These are phyloP conservation scores for Anthonomus grandis DNA, from an alignment of 1,140 invertebrate genomes.

Conservation along the genomic window DNA sequence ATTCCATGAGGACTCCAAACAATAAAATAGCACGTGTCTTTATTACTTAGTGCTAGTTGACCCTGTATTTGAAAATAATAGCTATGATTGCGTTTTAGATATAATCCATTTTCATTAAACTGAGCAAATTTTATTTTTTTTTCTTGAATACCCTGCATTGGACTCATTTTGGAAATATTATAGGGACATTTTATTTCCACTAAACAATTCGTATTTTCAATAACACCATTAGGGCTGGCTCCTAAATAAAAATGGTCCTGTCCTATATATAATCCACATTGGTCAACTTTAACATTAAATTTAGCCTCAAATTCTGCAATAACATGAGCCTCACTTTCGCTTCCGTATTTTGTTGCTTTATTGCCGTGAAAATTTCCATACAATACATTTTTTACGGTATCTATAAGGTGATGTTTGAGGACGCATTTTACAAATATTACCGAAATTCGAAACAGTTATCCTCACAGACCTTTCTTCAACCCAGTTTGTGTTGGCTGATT, in stretches of 20 bases:
- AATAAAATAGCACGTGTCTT: background rate
- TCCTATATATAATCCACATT: conserved; percentile 2
- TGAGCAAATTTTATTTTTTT: conserved; percentile 1
- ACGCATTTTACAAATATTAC: no score
- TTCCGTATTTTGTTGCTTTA: no score
- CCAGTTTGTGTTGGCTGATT: background rate
- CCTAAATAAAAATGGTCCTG: background rate
- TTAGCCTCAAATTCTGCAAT: background rate
- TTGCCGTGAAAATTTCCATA: no score
- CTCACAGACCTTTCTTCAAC: background rate
- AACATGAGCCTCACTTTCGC: no score
- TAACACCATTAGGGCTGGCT: conserved; percentile 2
- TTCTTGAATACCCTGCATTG: background rate
- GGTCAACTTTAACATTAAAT: background rate
- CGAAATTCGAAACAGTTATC: conserved; percentile 1
- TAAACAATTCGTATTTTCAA: no score
- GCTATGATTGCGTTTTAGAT: background rate
- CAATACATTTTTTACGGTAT: background rate
- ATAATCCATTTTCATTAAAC: background rate
- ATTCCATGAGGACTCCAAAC: background rate
- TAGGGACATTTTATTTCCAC: conserved; percentile 10
- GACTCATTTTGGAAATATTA: background rate
- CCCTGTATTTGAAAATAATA: conserved; percentile 6
- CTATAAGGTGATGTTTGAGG: background rate
- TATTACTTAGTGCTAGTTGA: background rate